Percentiles rank a stretch among this genome's conserved stretches.
Conservation (phyloP, 2,113 vertebrate species). For the Cheirogaleus medius region DNA sequence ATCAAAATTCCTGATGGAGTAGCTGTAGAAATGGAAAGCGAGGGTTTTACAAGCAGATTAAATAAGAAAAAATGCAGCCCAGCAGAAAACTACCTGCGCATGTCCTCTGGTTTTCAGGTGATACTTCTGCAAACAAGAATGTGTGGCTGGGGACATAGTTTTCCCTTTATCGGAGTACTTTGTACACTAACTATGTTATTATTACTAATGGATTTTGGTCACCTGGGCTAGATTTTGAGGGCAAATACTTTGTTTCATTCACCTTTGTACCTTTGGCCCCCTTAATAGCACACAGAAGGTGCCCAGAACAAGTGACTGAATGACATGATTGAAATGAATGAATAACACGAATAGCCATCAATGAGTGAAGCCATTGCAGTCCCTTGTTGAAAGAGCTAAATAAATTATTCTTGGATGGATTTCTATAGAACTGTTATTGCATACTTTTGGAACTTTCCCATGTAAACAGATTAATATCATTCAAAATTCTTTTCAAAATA, state of each 20-base stretch:
- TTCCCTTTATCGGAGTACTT: neutral
- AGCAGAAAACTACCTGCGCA: constrained; percentile 34
- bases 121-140: neutral
- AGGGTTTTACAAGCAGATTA: constrained; percentile 61
- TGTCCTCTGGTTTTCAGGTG: neutral
- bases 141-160: neutral
- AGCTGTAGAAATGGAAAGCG: constrained; percentile 55
- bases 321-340: neutral
- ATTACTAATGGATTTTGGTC: neutral
- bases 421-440: constrained; percentile 22
- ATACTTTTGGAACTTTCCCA: neutral
- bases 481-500: constrained; percentile 48
- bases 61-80: constrained; percentile 42
- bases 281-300: neutral
- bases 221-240: neutral
- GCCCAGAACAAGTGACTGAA: neutral
- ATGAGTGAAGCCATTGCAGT: neutral
- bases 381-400: neutral
- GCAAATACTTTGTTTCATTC: neutral
- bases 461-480: neutral
- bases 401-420: constrained; percentile 13
- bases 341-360: neutral
- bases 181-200: neutral
- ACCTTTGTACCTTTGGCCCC: neutral
- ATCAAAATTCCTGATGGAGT: constrained; percentile 70